phyloP scores from a whole-genome alignment of 2,797 vertebrate species.

The Synanceia verrucosa region DNA sequence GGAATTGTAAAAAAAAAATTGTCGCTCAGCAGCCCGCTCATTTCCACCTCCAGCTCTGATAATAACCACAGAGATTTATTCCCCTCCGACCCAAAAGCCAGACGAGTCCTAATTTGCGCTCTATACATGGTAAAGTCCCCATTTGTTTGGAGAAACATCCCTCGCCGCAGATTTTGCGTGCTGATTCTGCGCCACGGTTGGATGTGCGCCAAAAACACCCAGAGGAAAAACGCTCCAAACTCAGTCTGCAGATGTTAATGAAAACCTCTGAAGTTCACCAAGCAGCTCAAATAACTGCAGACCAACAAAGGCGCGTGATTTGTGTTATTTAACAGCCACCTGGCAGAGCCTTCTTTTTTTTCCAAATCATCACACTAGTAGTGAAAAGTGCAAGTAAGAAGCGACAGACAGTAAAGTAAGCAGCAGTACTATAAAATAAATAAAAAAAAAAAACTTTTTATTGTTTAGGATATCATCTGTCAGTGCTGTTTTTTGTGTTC shows the following conservation, averaged over 20 bases:
- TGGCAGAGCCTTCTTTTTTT: no score
- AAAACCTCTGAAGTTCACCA: conserved; percentile 2
- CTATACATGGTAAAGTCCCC: conserved; percentile 59
- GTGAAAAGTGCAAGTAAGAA: not conserved
- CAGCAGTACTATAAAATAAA: no score
- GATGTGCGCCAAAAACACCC: conserved; percentile 51
- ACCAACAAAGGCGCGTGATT: conserved; percentile 14
- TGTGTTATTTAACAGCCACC: not conserved
- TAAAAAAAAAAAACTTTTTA: no score
- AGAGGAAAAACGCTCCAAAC: conserved; percentile 51
- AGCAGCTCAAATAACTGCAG: not conserved
- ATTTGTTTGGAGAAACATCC: conserved; percentile 53
- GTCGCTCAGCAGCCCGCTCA: conserved; percentile 41
- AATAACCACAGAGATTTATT: conserved; percentile 32
- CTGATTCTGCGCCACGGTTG: conserved; percentile 54
- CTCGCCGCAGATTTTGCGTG: conserved; percentile 43
- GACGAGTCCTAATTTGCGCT: conserved; percentile 20
- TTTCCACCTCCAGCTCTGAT: conserved; percentile 47
- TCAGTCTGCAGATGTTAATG: conserved; percentile 69
- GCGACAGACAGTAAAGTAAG: not conserved
- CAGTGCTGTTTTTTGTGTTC: not conserved
- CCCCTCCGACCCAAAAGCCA: not conserved
- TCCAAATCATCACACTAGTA: not conserved
- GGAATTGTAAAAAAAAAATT: not conserved
- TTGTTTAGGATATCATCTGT: not conserved